Evolutionary conservation across 1,140 invertebrate species (phyloP), one percentile per base, ranked within the genome.

Genomic region (Ceratosolen fusciceps): DNA sequence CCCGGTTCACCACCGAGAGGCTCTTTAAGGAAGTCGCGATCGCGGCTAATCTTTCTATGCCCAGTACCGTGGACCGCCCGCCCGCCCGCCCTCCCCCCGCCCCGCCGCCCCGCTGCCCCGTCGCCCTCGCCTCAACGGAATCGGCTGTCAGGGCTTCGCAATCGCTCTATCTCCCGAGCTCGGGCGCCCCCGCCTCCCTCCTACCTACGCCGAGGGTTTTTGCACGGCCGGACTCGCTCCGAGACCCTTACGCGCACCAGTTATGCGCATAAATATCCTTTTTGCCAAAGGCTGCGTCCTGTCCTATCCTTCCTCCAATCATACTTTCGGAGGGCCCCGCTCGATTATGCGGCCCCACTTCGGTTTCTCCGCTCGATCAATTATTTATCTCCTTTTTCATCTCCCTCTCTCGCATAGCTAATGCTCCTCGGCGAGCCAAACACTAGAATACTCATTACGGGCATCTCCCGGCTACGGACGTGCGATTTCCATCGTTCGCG

Each of bases 361-460:
- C n/a, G n/a, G 60, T 65, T 65, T 65, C 34, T 65, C 8, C 8
- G 19, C n/a, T n/a, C 4, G 31, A 65, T 65, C n/a, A 65, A n/a
- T 65, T 37, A 65, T 65, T 65, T 65, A 65, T 65, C 60, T 65
- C 31, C 60, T 65, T 65, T 65, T 65, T 65, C 24, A 62, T 26
- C n/a, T n/a, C n/a, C 19, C 60, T n/a, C 37, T 65, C 34, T 37
- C 31, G 31, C 31, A 65, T 37, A 37, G 19, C 31, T 65, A 65
- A 37, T 34, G 21, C 31, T 31, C 19, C 37, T n/a, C n/a, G n/a
- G n/a, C n/a, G n/a, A n/a, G n/a, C 10, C 31, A 37, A 65, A 19
- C 34, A 31, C 21, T 65, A n/a, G 37, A 65, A 65, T 65, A 65
- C 60, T 65, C 37, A n/a, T 65, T 65, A 65, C 60, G 21, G 31